Conservation (phyloP, 2,888 invertebrate genomes). For the Acleris emargana region DNA sequence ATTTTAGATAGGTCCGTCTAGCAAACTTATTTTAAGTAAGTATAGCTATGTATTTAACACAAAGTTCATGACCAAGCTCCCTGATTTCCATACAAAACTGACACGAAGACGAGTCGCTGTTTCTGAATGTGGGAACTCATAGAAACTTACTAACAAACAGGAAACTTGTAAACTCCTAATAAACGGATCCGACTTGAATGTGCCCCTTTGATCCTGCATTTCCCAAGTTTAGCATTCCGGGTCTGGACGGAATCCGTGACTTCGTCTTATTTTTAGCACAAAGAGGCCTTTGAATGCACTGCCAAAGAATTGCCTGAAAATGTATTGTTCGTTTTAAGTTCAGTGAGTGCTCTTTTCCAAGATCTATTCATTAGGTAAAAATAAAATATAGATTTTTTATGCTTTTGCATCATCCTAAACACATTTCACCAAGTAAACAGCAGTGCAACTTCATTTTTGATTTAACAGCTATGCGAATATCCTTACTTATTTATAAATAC, state of each 20-base stretch:
- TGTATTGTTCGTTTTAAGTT: conserved; percentile 2
- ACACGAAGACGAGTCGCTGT: background rate
- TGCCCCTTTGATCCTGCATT: conserved; percentile 10
- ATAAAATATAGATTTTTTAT: too few relatives aligned
- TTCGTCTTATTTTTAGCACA: conserved; percentile 17
- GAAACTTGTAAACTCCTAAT: conserved; percentile 1
- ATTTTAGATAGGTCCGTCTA: too few relatives aligned
- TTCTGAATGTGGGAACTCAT: background rate
- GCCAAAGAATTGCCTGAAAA: conserved; percentile 5
- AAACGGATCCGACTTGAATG: conserved; percentile 10
- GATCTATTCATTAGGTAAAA: too few relatives aligned
- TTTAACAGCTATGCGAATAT: too few relatives aligned
- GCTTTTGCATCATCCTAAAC: too few relatives aligned
- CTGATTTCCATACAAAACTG: too few relatives aligned
- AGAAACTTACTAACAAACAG: conserved; percentile 2
- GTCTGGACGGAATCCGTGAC: conserved; percentile 8
- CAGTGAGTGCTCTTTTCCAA: background rate
- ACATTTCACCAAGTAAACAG: too few relatives aligned
- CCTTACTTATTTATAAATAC: too few relatives aligned
- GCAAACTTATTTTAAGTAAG: too few relatives aligned
- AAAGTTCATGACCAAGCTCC: too few relatives aligned
- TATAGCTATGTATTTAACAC: too few relatives aligned
- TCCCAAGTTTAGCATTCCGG: conserved; percentile 17
- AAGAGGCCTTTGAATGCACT: conserved; percentile 25
- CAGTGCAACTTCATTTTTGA: too few relatives aligned